Evolutionary conservation across 2,797 vertebrate species (phyloP), one percentile per base, ranked within the genome.

Genomic region (Morelia viridis): DNA sequence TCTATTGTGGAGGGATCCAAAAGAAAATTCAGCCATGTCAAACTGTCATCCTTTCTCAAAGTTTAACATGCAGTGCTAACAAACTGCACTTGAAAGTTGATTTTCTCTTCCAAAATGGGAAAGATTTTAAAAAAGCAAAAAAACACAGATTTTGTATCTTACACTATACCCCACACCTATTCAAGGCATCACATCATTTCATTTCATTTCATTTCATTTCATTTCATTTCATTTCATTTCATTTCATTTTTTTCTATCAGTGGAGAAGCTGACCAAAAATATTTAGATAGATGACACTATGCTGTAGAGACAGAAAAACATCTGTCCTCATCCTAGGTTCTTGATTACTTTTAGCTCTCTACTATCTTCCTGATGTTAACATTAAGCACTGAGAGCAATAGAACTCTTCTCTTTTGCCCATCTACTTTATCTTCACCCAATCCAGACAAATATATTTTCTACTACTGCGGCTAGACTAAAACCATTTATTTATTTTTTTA

Each of bases 271-370:
- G 90, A 93, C 92, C 92, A 91, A 91, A 92, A 93, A 92, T 95
- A 94, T 97, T 96, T 96, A 96, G 95, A 95, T 95, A 93, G 94
- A 97, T 96, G 93, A 94, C 85, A 93, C 94, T 90, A 94, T 92
- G 90, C 9, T n/a, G 87, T 91, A 94, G 96, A 96, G 96, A 96
- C 96, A 94, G 96, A 89, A 94, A 95, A 95, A 90, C 92, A 93
- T 94, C 95, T 93, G 94, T 95, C 94, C 95, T 97, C 95, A 96
- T 97, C 95, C 94, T 90, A 87, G 95, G 87, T 91, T 95, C 92
- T 89, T 95, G 94, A 95, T 96, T 96, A 95, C 83, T 96, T 95
- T 94, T 93, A 94, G 90, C 57, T 84, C 93, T 95, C 94, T 95
- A 91, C 91, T 93, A 89, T 90, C 92, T 95, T 95, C 88, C 90